phyloP scores from a whole-genome alignment of 2,797 vertebrate genomes.

The Rhinella marina region DNA sequence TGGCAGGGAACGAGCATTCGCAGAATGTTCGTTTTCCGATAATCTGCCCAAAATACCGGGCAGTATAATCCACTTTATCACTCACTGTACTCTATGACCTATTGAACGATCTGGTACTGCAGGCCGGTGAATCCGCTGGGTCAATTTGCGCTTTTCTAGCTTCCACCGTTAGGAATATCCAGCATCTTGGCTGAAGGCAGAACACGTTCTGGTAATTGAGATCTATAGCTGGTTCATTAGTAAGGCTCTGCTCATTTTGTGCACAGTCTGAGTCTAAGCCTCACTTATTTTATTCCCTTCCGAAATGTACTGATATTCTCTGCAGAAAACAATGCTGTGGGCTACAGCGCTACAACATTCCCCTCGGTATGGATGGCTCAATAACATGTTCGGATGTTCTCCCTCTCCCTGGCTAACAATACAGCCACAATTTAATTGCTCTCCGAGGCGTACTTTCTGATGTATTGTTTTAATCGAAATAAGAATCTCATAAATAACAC shows the following conservation, averaged over 20 bases:
- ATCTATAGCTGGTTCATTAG: background rate
- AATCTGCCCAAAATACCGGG: no score
- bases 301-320: conserved; percentile 23
- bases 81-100: background rate
- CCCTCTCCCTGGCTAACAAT: conserved; percentile 50
- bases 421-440: conserved; percentile 53
- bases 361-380: conserved; percentile 23
- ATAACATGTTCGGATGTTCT: conserved; percentile 44
- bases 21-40: no score
- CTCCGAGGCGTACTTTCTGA: conserved; percentile 57
- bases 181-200: background rate
- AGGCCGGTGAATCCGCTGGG: background rate
- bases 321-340: conserved; percentile 5
- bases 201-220: background rate
- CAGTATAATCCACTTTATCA: no score
- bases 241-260: conserved; percentile 12
- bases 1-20: no score
- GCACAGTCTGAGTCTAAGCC: background rate
- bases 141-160: background rate
- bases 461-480: conserved; percentile 62
- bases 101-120: background rate
- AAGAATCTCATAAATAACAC: conserved; percentile 61
- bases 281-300: conserved; percentile 25
- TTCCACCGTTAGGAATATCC: background rate
- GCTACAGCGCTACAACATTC: conserved; percentile 8